Evolutionary conservation across 1,140 invertebrate species (phyloP).

Genomic region (Neomicropteryx cornuta): DNA sequence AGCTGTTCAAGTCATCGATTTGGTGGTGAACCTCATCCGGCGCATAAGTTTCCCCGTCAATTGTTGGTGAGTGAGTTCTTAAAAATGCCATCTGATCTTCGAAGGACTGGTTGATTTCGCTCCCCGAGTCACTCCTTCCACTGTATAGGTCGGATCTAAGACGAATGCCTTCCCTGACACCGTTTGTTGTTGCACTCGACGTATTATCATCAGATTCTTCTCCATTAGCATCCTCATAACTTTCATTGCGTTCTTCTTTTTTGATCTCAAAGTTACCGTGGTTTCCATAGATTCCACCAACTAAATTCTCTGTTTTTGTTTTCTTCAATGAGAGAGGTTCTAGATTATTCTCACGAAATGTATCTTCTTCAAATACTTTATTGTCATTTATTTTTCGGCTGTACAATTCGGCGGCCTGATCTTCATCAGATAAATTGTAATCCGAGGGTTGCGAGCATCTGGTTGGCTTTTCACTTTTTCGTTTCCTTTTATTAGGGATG

Average conservation of each 20-base stretch:
- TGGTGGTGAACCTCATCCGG: constrained; percentile 46
- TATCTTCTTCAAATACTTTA: constrained; percentile 27
- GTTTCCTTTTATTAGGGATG: constrained; percentile 56
- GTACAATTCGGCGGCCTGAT: constrained; percentile 38
- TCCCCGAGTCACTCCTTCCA: constrained; percentile 30
- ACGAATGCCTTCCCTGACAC: constrained; percentile 32
- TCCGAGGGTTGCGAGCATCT: constrained; percentile 61
- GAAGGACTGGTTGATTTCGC: constrained; percentile 28
- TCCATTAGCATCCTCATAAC: constrained; percentile 31
- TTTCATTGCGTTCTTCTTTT: constrained; percentile 24
- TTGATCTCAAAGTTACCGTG: constrained; percentile 26
- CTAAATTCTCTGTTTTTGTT: constrained; percentile 29
- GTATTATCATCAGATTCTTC: constrained; percentile 32
- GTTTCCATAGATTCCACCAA: constrained; percentile 31
- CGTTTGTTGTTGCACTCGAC: constrained; percentile 28
- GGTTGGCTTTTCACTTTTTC: constrained; percentile 83
- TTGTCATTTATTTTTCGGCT: too few relatives aligned
- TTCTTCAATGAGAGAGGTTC: constrained; percentile 49
- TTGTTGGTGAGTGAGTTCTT: constrained; percentile 41
- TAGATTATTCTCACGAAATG: constrained; percentile 31
- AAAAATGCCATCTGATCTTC: constrained; percentile 30
- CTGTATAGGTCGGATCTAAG: constrained; percentile 38
- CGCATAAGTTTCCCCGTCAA: constrained; percentile 38
- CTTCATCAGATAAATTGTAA: constrained; percentile 48
- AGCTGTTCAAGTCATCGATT: constrained; percentile 53